Percentiles rank a stretch among this genome's conserved stretches.
Conservation (phyloP, 2,888 invertebrate species). For the Synanthedon myopaeformis region DNA sequence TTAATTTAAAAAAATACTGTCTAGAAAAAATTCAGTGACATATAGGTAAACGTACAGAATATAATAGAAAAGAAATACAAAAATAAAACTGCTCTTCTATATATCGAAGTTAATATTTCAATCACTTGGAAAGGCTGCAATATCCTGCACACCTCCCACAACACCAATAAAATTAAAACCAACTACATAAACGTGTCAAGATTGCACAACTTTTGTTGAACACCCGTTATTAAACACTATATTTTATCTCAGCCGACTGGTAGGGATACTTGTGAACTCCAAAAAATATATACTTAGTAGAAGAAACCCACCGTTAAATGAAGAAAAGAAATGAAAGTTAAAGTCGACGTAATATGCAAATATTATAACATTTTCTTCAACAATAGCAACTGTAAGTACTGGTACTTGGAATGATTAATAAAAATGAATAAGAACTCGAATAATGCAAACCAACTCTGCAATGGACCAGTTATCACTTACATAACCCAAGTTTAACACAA, state of each 20-base stretch:
- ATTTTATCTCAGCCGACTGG: no score
- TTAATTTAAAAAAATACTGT: no score
- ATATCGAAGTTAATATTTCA: background rate
- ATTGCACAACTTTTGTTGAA: constrained; percentile 12
- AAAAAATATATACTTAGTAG: no score
- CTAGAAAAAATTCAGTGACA: no score
- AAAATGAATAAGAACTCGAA: background rate
- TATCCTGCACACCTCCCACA: constrained; percentile 6
- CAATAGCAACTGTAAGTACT: background rate
- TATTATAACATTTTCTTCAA: no score
- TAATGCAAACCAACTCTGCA: constrained; percentile 1
- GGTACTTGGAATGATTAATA: background rate
- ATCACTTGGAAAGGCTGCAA: constrained; percentile 1
- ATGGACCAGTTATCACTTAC: constrained; percentile 40
- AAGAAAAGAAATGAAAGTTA: no score
- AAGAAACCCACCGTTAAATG: no score
- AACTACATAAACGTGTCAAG: constrained; percentile 12
- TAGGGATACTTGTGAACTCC: no score
- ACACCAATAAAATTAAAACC: constrained; percentile 2
- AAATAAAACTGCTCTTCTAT: background rate
- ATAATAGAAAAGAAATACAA: background rate
- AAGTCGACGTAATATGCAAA: no score
- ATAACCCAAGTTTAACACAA: constrained; percentile 34
- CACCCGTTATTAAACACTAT: background rate
- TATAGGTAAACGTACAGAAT: background rate